Evolutionary conservation across 2,888 invertebrate genomes (phyloP), one percentile per base, ranked within the genome.

Genomic region (Icerya purchasi): DNA sequence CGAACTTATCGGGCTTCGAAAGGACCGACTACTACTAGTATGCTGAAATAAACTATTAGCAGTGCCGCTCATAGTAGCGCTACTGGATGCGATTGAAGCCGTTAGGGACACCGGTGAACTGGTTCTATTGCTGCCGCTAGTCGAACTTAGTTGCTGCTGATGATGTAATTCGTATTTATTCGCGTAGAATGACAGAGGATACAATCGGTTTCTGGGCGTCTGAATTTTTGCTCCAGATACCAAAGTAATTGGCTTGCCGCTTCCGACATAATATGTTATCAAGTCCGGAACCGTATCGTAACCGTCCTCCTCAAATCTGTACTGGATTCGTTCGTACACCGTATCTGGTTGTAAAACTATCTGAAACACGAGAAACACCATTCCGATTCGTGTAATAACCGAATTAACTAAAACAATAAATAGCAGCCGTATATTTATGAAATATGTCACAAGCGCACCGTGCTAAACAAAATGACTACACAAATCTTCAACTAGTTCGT

Each of bases 211-310:
- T 64, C 87, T 82, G 0, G 93, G 93, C 63, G 79, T 83, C 66
- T 84, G 82, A 61, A 94, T 90, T 58, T 86, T 77, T 0, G 92
- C 92, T 0, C 90, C 89, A 1, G 91, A 92, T 0, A 85, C 85
- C 3, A 81, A 80, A 1, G 93, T 92, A 68, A 94, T 86, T 0
- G 89, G 83, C 68, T 89, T 86, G 20, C 86, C 87, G 54, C 88
- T 89, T 1, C 89, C 88, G 22, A 93, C 90, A 70, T 94, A 93
- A 65, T 84, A 91, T 3, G 91, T 91, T 63, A 94, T 90, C 60
- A 96, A 78, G 71, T 92, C 91, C 0, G 91, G 86, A 21, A 94
- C 88, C 1, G 90, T 90, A 69, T 89, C 89, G 69, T 91, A 94
- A 1, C 87, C 83, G 70, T 91, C 89, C 68, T 91, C 91, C 72